Conservation (phyloP, 2,797 vertebrate species). For the Mycteria americana region DNA sequence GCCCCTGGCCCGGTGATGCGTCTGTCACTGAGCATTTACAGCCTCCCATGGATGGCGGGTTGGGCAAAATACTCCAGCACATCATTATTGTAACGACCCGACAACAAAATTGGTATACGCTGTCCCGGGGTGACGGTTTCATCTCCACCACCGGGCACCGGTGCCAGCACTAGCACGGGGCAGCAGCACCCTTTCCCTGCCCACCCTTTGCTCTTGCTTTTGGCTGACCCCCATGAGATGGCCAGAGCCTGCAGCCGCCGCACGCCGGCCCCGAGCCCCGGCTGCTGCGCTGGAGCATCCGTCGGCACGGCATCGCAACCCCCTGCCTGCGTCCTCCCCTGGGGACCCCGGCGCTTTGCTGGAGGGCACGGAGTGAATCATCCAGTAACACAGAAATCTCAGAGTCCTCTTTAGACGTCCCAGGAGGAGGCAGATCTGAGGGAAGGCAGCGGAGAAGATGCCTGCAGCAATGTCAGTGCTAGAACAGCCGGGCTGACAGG, state of each 20-base stretch:
- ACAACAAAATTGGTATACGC: not conserved
- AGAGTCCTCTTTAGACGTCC: constrained; percentile 81
- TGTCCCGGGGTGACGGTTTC: not conserved
- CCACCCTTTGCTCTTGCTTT: not conserved
- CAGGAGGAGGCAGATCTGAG: constrained; percentile 84
- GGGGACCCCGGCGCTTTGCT: constrained; percentile 70
- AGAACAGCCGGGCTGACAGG: constrained; percentile 79
- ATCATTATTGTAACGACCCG: accelerated
- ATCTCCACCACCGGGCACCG: accelerated
- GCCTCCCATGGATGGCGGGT: accelerated
- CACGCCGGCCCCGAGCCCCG: accelerated
- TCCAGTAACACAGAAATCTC: constrained; percentile 78
- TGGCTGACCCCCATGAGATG: accelerated
- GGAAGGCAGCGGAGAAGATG: constrained; percentile 77
- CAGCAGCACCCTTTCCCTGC: not conserved
- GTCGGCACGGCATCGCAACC: accelerated
- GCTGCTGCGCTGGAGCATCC: not conserved
- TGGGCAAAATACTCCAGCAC: not conserved
- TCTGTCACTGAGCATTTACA: not conserved
- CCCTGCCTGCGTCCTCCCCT: not conserved
- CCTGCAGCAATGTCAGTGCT: constrained; percentile 85
- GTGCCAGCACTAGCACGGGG: not conserved
- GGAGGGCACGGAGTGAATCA: constrained; percentile 75
- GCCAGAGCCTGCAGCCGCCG: not conserved
- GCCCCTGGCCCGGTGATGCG: not conserved